These are phyloP conservation scores for Netelia fuscicornis DNA, from an alignment of 2,888 invertebrate species.

Conservation along the genomic window DNA sequence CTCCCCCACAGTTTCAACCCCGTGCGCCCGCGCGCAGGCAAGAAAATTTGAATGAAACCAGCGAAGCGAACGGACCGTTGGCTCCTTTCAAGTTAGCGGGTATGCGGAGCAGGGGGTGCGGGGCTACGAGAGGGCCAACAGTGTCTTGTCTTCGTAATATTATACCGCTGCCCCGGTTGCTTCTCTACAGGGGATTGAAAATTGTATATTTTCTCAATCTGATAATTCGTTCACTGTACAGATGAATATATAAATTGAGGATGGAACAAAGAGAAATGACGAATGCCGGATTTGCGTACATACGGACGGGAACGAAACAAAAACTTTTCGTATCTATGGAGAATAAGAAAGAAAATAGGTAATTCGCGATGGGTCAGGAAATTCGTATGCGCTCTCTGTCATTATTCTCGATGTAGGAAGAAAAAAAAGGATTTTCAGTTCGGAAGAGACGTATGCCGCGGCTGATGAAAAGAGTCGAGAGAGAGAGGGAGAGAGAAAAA, in stretches of 20 bases:
- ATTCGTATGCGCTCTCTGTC: slow-evolving; percentile 44
- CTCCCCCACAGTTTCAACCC: slow-evolving; percentile 26
- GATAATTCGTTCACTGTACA: slow-evolving; percentile 47
- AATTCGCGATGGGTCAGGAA: slow-evolving; percentile 34
- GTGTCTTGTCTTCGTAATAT: slow-evolving; percentile 47
- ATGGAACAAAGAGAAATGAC: neutral
- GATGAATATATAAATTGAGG: slow-evolving; percentile 22
- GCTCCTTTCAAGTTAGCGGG: slow-evolving; percentile 60
- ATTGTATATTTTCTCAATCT: slow-evolving; percentile 54
- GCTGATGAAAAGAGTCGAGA: slow-evolving; percentile 69
- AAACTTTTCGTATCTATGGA: neutral
- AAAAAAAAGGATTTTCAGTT: slow-evolving; percentile 47
- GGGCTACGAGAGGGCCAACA: slow-evolving; percentile 45
- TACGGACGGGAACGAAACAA: neutral
- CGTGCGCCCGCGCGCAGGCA: slow-evolving; percentile 29
- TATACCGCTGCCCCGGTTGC: slow-evolving; percentile 15
- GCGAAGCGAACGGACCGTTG: slow-evolving; percentile 54
- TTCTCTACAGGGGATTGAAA: slow-evolving; percentile 31
- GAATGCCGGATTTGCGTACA: neutral
- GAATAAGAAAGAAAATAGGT: neutral
- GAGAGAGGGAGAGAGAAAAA: slow-evolving; percentile 23
- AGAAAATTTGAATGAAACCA: slow-evolving; percentile 68
- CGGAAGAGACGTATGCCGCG: slow-evolving; percentile 59
- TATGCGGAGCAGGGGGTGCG: neutral
- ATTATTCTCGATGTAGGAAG: slow-evolving; percentile 60